Base-by-base conservation (phyloP, 1,140 invertebrate species). In the Hylyphantes graminicola region DNA sequence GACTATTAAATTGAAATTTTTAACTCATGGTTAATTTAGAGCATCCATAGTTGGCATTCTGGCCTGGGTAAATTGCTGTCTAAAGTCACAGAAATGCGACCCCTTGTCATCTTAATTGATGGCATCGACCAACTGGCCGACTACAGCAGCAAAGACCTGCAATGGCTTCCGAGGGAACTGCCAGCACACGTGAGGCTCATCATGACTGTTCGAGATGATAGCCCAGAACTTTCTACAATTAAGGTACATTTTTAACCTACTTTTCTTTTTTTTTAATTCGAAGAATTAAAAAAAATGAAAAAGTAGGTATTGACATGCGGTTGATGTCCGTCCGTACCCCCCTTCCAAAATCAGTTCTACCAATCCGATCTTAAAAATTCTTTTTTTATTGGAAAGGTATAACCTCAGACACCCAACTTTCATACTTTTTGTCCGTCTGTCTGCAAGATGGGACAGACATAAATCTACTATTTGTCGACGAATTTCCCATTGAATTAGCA, bases 121-220 rank as follows among this genome's bases (percentile, higher is more conserved):
- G 94, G 93, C 0, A 89, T 95, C 9, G 94, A 95, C 88, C 92
- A 93, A 88, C 90, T 93, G 78, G 89, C 90, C 85, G 87, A 88
- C 55, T 87, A 86, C 63, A 86, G 86, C 63, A 79, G 73, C 21
- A 83, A 87, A 79, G 87, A 87, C 35, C 84, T 93, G 21, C 90
- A 93, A 50, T 95, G 94, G 94, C 88, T 95, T 77, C 94, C 94
- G 5, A 89, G 90, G 17, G 90, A 92, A 63, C 89, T 95, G 70
- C 93, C 94, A 5, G 90, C 92, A 68, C 93, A 93, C 87, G 92
- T 94, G 50, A 94, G 94, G 89, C 89, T 95, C 82, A 92, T 95
- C 50, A 87, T 95, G 67, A 94, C 94, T 1, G 92, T 93, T 73
- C 92, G 92, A 65, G 92, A 93, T 88, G 91, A 89, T 81, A 89